Percentiles rank a stretch among this genome's conserved stretches.
These are phyloP conservation scores for Merodon equestris DNA, from an alignment of 2,888 invertebrate species.

Conservation along the genomic window DNA sequence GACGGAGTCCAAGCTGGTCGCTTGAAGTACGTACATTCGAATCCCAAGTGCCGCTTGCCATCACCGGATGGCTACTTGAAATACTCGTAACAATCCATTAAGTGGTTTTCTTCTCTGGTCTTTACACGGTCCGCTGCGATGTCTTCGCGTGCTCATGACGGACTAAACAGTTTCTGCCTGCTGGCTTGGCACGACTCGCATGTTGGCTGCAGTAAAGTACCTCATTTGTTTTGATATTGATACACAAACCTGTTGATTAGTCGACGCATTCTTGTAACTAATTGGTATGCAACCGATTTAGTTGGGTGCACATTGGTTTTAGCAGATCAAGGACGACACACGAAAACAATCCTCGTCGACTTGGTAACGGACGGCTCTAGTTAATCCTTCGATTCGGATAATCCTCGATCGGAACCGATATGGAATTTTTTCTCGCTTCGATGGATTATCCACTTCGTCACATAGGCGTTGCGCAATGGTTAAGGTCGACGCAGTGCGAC, in stretches of 20 bases:
- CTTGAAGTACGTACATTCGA: constrained; percentile 9
- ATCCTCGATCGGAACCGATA: constrained; percentile 7
- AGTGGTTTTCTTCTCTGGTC: constrained; percentile 17
- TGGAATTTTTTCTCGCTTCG: constrained; percentile 19
- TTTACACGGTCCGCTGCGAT: not conserved
- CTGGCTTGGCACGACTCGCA: constrained; percentile 13
- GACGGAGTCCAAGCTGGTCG: constrained; percentile 17
- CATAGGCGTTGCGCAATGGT: constrained; percentile 34
- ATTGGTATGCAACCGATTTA: constrained; percentile 41
- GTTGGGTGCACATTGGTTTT: constrained; percentile 25
- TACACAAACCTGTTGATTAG: constrained; percentile 58
- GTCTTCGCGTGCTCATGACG: not conserved
- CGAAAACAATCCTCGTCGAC: constrained; percentile 5
- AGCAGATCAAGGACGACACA: constrained; percentile 31
- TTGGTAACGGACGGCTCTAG: constrained; percentile 21
- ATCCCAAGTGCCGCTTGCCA: no score
- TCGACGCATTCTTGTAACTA: constrained; percentile 26
- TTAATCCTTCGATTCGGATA: constrained; percentile 38
- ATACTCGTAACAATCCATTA: constrained; percentile 21
- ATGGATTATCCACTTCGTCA: constrained; percentile 36
- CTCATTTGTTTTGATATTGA: constrained; percentile 33
- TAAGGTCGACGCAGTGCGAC: constrained; percentile 34
- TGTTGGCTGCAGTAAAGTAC: not conserved
- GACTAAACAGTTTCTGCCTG: not conserved
- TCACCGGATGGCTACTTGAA: constrained; percentile 21